Conservation (phyloP, 2,113 vertebrate species). For the Tetrax tetrax region DNA sequence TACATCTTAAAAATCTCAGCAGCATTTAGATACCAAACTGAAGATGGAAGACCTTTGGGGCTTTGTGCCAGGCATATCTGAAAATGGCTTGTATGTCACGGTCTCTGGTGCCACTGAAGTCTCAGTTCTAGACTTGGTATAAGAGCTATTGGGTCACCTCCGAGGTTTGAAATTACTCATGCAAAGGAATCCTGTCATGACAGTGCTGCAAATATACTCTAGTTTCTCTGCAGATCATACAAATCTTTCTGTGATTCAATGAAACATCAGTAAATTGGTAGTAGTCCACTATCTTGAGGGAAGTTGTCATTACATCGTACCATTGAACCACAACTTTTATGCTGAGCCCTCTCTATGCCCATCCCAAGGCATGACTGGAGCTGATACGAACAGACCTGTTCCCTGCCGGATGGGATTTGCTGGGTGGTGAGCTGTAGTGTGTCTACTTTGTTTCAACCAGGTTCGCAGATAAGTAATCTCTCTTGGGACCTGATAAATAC, state of each 20-base stretch:
- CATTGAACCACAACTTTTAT: fast-evolving
- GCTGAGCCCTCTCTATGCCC: not conserved
- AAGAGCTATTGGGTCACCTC: not conserved
- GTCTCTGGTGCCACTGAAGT: not conserved
- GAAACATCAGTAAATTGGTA: not conserved
- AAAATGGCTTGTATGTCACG: not conserved
- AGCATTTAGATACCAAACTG: not conserved
- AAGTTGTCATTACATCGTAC: not conserved
- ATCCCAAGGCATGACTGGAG: not conserved
- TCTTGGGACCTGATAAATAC: not conserved
- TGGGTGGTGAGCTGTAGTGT: not conserved
- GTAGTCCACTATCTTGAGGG: not conserved
- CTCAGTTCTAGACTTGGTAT: not conserved
- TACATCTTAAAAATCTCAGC: not conserved
- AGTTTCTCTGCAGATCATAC: not conserved
- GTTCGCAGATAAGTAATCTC: conserved; percentile 44
- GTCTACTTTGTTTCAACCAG: not conserved
- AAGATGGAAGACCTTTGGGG: not conserved
- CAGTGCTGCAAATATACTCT: not conserved
- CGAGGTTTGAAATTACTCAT: not conserved
- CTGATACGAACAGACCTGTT: not conserved
- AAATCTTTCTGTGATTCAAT: not conserved
- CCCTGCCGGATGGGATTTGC: not conserved
- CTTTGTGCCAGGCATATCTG: not conserved
- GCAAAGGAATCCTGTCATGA: not conserved